phyloP scores from a whole-genome alignment of 2,113 vertebrate genomes.

The Spea bombifrons region DNA sequence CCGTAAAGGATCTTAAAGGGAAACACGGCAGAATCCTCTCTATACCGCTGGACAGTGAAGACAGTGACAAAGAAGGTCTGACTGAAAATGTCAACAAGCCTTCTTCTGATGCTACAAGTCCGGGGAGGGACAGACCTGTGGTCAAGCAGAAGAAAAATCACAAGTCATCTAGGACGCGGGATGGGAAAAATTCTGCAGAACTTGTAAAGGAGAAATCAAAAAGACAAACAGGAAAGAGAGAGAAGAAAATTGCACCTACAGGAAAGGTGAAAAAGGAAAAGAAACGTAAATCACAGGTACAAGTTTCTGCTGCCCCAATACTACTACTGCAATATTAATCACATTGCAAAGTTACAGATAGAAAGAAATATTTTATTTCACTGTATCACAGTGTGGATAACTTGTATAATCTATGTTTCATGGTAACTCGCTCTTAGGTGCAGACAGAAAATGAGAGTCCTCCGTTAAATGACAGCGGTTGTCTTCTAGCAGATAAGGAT shows the following conservation, averaged over 20 bases:
- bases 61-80: slow-evolving; percentile 56
- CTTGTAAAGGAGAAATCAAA: slow-evolving; percentile 62
- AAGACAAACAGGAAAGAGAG: slow-evolving; percentile 62
- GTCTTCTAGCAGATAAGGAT: slow-evolving; percentile 80
- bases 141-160: slow-evolving; percentile 31
- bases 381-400: too few species aligned
- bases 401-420: too few species aligned
- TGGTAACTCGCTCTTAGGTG: slow-evolving; percentile 4
- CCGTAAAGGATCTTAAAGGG: slow-evolving; percentile 25
- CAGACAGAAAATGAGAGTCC: slow-evolving; percentile 50
- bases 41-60: slow-evolving; percentile 60
- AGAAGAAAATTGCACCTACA: slow-evolving; percentile 54
- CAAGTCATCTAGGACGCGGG: slow-evolving; percentile 51
- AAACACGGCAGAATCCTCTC: slow-evolving; percentile 51
- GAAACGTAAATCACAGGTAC: slow-evolving; percentile 58
- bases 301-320: neutral
- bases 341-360: too few species aligned
- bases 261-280: slow-evolving; percentile 65
- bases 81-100: slow-evolving; percentile 27
- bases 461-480: slow-evolving; percentile 84
- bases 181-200: neutral
- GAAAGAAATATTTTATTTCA: neutral
- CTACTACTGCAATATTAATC: too few species aligned
- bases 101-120: slow-evolving; percentile 7
- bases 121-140: slow-evolving; percentile 35